These are phyloP conservation scores for Pseudolaguvia tuberculata DNA, from an alignment of 2,113 vertebrate genomes.

Conservation along the genomic window DNA sequence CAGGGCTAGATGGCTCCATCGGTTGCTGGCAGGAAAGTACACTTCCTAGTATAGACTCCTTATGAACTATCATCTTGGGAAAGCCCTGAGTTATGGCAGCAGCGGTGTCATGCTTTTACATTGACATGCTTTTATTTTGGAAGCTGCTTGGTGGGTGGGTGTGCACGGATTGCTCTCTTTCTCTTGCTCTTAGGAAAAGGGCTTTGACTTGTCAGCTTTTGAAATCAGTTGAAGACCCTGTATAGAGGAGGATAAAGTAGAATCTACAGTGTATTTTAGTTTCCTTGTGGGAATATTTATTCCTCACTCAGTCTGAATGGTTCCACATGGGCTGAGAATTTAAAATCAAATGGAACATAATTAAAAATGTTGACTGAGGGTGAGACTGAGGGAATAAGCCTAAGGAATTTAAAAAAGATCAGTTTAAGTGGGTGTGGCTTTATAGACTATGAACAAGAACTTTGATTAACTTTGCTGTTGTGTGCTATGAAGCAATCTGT, in stretches of 20 bases:
- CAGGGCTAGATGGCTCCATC: constrained; percentile 61
- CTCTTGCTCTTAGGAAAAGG: constrained; percentile 35
- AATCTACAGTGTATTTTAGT: constrained; percentile 2
- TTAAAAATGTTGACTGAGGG: neutral
- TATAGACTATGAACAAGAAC: neutral
- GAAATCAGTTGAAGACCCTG: neutral
- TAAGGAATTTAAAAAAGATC: neutral
- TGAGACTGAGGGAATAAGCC: neutral
- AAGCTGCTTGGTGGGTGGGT: constrained; percentile 51
- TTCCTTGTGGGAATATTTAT: constrained; percentile 6
- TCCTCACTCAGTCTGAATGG: constrained; percentile 20
- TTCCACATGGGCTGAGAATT: constrained; percentile 10
- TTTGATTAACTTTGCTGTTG: too few relatives aligned
- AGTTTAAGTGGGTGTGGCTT: neutral
- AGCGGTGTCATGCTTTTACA: constrained; percentile 54
- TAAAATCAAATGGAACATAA: too few relatives aligned
- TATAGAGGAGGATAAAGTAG: neutral
- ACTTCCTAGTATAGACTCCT: constrained; percentile 72
- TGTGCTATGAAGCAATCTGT: too few relatives aligned
- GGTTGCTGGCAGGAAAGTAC: constrained; percentile 69
- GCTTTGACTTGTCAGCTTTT: constrained; percentile 14
- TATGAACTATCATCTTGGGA: constrained; percentile 71
- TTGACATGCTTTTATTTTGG: constrained; percentile 63
- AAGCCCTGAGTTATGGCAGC: constrained; percentile 62
- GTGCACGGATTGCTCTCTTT: constrained; percentile 7